Base-by-base conservation (phyloP, 1,140 invertebrate genomes). In the Limonius californicus region DNA sequence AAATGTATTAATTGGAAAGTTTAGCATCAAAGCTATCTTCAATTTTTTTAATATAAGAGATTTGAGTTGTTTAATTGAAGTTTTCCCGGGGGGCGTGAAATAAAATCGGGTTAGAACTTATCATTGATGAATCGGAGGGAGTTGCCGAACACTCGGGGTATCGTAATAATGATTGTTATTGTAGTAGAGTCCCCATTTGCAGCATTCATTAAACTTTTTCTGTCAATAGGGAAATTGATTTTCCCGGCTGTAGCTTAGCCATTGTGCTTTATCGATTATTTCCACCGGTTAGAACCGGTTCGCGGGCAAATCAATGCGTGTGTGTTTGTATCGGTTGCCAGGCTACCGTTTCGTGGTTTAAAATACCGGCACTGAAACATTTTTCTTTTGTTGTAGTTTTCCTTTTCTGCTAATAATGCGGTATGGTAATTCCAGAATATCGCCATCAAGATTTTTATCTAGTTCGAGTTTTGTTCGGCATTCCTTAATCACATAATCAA, bases 261-360 rank as follows among this genome's bases (percentile, higher is more conserved):
- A 70, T 70, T 63, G 57, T 56, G 64, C 69, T 71, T 59, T 70
- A 72, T 73, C 70, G 68, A 69, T 72, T 72, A 68, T 74, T 69
- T 71, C 66, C n/a, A 45, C 43, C 67, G 59, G 68, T 67, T 61
- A 16, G 20, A 73, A 61, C 69, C 67, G 62, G 72, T 71, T 71
- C 66, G 68, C 64, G 57, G 47, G 61, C 56, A 64, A 73, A 74
- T 74, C 73, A 72, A 73, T 74, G 71, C 70, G 54, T 59, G 59
- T 70, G 59, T 73, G 71, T 73, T 74, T 73, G 73, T 73, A 70
- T 72, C 61, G 65, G 72, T 74, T 70, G 71, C 72, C 57, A 61
- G 60, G 72, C 57, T 68, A 74, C 72, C 70, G 57, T 71, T 69
- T 68, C 68, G 61, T 68, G 66, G 65, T 66, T 66, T 62, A 42